Evolutionary conservation across 2,888 invertebrate genomes (phyloP).

Genomic region (Aromia moschata): DNA sequence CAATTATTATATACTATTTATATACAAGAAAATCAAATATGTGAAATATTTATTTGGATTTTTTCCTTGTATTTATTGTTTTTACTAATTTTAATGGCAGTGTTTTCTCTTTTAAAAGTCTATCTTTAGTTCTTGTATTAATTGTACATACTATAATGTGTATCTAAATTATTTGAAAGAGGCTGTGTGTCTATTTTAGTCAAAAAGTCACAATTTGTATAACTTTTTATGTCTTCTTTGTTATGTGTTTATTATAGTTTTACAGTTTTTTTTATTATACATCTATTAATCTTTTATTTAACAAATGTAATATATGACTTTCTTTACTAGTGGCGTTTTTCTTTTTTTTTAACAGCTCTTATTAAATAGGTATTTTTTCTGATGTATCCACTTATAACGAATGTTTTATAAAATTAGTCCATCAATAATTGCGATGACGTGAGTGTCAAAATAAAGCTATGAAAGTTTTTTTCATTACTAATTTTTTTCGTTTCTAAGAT

Average conservation of each 20-base stretch:
- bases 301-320: constrained; percentile 25
- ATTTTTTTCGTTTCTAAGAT: too few species aligned
- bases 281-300: constrained; percentile 25
- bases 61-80: constrained; percentile 16
- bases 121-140: constrained; percentile 31
- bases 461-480: too few species aligned
- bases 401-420: too few species aligned
- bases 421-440: too few species aligned
- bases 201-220: constrained; percentile 51
- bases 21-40: constrained; percentile 1
- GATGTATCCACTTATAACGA: not conserved
- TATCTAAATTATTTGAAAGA: constrained; percentile 40
- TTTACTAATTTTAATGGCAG: constrained; percentile 15
- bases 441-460: too few species aligned
- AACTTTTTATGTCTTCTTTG: constrained; percentile 50
- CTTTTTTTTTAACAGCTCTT: too few species aligned
- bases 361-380: constrained; percentile 7
- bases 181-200: constrained; percentile 60
- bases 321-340: constrained; percentile 8
- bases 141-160: constrained; percentile 34
- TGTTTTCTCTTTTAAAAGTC: constrained; percentile 27
- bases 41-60: constrained; percentile 6
- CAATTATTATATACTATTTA: constrained; percentile 18
- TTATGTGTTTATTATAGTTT: constrained; percentile 40
- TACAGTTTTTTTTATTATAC: constrained; percentile 17